Base-by-base conservation (phyloP, 2,888 invertebrate species). In the Lycia hirtaria region DNA sequence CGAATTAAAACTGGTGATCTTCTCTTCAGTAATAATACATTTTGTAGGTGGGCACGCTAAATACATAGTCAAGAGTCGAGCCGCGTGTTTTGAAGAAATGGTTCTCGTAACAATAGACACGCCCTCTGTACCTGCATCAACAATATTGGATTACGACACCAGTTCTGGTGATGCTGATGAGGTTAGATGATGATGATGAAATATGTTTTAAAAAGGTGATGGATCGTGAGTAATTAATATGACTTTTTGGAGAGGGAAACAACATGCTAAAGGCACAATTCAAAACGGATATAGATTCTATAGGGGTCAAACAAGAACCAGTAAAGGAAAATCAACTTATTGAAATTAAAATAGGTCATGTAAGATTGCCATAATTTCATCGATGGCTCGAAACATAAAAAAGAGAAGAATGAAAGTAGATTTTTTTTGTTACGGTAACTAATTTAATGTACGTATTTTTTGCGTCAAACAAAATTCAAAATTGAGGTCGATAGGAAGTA, bases 81-180 rank as follows among this genome's bases (percentile, higher is more conserved):
- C 92, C 92, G 72, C 91, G 82, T 71, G 88, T 82, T 81, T 90
- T 87, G 91, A 91, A 92, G 90, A 91, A 92, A 89, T 92, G 92
- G 83, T 90, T 91, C 86, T 92, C 89, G 90, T 92, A 92, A 84
- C 84, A 83, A 91, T 92, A 92, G 58, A 87, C 90, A 73, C 92
- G 91, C 79, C 89, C 91, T 80, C 89, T 91, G 91, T 92, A 92
- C 92, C 92, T 92, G 92, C 81, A 86, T 84, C 85, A 91, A 91
- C 72, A 89, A 90, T 76, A 70, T 66, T 66, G 62, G 60, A 65
- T 75, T 75, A 72, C 71, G 67, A 71, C 72, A 63, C 62, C 65
- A 59, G 51, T 48, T 44, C 37, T 55, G 30, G 68, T 68, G 64
- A 32, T 66, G 75, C 64, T 74, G 69, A 71, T 73, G 71, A 72